Base-by-base conservation (phyloP, 2,113 vertebrate species). In the Chlorodrepanis virens region DNA sequence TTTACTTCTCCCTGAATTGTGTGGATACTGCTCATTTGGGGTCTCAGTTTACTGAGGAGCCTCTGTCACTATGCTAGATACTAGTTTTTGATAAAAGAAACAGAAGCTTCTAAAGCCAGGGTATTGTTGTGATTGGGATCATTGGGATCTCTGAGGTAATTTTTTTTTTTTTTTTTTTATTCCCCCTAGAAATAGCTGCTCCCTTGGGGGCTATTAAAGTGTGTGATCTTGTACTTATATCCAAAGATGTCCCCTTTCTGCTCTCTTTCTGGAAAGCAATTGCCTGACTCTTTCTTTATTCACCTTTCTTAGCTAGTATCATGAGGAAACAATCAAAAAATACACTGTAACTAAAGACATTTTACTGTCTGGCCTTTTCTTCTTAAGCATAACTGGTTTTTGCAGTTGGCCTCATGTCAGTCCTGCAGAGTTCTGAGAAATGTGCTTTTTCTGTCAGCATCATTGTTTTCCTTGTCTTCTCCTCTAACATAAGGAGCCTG, bases 21-120 rank as follows among this genome's bases (percentile, higher is more conserved):
- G 83, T 25, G 47, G 60, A 81, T 83, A 84, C 90, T 83, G 31
- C 90, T 96, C 84, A 83, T 63, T 95, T 93, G 68, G 49, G 47
- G 85, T 90, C 68, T 80, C 90, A 64, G 83, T 87, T 95, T 65
- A 84, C 91, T 83, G n/a, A 93, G 83, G 86, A 97, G 35, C 33
- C 52, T 85, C 74, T 81, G 77, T 83, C 95, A 59, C 70, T 90
- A 65, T 31, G 82, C 77, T 42, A 28, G 89, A 91, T 78, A 7
- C 92, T 95, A 77, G 59, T 21, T 71, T 85, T 81, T 92, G 37
- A 61, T 65, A 29, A 40, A 35, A 89, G 68, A 65, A 89, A 65
- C 14, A 69, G 16, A 67, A 82, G 14, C 44, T 61, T 91, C 59
- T 77, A 50, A 91, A 84, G 44, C 6, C 7, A 37, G 14, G 13